Percentiles rank a stretch among this genome's conserved stretches.
These are phyloP conservation scores for Anodontia alba DNA, from an alignment of 2,888 invertebrate genomes.

Conservation along the genomic window DNA sequence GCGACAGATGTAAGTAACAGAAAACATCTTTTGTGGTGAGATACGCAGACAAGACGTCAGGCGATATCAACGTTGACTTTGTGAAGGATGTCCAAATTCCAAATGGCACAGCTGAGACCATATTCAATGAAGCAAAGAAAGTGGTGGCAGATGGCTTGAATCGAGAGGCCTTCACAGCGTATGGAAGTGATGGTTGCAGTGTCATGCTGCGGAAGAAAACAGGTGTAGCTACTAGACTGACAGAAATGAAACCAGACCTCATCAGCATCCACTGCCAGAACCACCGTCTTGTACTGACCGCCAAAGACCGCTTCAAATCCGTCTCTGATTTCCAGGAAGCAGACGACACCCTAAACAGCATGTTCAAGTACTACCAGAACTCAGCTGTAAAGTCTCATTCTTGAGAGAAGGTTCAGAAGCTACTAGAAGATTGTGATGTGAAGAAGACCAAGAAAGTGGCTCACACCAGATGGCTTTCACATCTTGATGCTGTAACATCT, in stretches of 20 bases:
- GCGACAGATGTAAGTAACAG: conserved; percentile 19
- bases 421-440: background rate
- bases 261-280: conserved; percentile 39
- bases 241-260: conserved; percentile 34
- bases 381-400: background rate
- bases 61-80: conserved; percentile 26
- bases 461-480: conserved; percentile 36
- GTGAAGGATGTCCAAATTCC: conserved; percentile 28
- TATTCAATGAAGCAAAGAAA: conserved; percentile 31
- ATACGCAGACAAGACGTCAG: conserved; percentile 17
- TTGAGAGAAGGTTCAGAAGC: background rate
- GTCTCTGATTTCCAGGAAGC: conserved; percentile 31
- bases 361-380: conserved; percentile 45
- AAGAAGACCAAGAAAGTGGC: conserved; percentile 31
- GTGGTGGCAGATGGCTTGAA: conserved; percentile 1
- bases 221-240: conserved; percentile 34
- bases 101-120: conserved; percentile 44
- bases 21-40: conserved; percentile 39
- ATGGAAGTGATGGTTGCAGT: conserved; percentile 29
- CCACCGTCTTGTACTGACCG: conserved; percentile 39
- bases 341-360: conserved; percentile 27
- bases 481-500: conserved; percentile 32
- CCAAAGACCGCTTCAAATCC: conserved; percentile 44
- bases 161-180: conserved; percentile 23
- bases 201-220: conserved; percentile 35